phyloP scores from a whole-genome alignment of 2,113 vertebrate species.

The Pomatostomus ruficeps region DNA sequence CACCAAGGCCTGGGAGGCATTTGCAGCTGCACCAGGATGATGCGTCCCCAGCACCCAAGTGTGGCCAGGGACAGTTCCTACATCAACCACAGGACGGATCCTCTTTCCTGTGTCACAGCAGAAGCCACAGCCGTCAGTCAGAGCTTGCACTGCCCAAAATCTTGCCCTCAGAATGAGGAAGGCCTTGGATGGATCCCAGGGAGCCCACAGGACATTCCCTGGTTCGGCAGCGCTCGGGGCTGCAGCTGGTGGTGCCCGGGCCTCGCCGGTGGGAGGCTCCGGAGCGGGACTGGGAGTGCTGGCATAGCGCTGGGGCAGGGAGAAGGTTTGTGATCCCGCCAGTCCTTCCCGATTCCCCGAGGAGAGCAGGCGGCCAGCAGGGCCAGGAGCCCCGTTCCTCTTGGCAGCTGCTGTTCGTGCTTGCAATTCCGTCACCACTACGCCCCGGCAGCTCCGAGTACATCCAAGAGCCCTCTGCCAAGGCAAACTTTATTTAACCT shows the following conservation, averaged over 20 bases:
- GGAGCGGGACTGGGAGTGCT: neutral
- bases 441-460: slow-evolving; percentile 18
- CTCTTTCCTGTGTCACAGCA: neutral
- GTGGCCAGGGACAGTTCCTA: neutral
- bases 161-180: rapidly evolving
- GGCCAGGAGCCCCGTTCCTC: slow-evolving; percentile 20
- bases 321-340: neutral
- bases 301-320: neutral
- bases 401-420: slow-evolving; percentile 11
- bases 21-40: neutral
- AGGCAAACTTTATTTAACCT: slow-evolving; percentile 80
- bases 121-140: neutral
- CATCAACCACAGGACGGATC: rapidly evolving
- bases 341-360: neutral
- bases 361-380: neutral
- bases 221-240: rapidly evolving
- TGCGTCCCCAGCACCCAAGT: neutral
- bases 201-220: neutral
- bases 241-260: rapidly evolving
- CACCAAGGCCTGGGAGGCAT: rapidly evolving
- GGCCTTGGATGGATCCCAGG: rapidly evolving
- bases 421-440: slow-evolving; percentile 43
- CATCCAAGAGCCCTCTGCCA: slow-evolving; percentile 67
- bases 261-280: neutral
- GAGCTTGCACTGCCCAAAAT: neutral